Percentiles rank a stretch among this genome's conserved stretches.
phyloP scores from a whole-genome alignment of 2,113 vertebrate species.

The Macroglossus sobrinus region DNA sequence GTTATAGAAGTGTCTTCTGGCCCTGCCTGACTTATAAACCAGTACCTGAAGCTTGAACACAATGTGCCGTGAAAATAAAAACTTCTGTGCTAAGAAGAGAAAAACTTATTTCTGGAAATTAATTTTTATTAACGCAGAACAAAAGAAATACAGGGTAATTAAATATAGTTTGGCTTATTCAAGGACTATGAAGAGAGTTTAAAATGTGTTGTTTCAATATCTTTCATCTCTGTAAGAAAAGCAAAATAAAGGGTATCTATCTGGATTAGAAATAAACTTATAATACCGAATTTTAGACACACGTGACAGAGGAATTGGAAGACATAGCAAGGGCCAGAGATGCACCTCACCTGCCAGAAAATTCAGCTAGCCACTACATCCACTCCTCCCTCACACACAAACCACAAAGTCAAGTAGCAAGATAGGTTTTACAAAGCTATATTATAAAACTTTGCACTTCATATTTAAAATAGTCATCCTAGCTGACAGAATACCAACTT shows the following conservation, averaged over 20 bases:
- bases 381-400: background rate
- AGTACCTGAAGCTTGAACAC: background rate
- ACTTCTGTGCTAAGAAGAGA: background rate
- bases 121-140: conserved; percentile 17
- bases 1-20: background rate
- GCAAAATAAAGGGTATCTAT: background rate
- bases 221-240: conserved; percentile 3
- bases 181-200: background rate
- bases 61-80: background rate
- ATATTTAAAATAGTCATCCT: background rate
- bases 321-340: background rate
- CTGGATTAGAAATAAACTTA: background rate
- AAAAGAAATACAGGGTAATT: background rate
- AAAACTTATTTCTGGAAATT: conserved; percentile 4
- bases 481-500: background rate
- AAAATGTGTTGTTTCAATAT: background rate
- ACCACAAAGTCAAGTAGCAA: background rate
- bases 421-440: background rate
- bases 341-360: background rate
- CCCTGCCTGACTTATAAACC: background rate
- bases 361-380: background rate
- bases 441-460: background rate
- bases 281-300: background rate
- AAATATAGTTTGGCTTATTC: background rate
- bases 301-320: background rate